Percentiles rank a stretch among this genome's conserved stretches.
These are phyloP conservation scores for Cardinalis cardinalis DNA, from an alignment of 2,113 vertebrate genomes.

Conservation along the genomic window DNA sequence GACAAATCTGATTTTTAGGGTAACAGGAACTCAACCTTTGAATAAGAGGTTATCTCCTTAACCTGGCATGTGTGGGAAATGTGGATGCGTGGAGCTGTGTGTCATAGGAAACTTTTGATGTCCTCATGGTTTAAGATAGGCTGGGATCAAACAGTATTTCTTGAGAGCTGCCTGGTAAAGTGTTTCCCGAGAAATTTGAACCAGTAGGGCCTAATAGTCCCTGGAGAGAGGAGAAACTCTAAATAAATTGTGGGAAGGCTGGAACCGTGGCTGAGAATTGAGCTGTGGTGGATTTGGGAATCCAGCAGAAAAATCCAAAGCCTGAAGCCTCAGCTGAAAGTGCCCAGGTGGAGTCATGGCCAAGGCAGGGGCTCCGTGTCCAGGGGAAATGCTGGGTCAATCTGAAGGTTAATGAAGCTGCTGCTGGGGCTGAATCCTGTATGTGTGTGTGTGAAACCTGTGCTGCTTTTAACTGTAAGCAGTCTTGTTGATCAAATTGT, in stretches of 20 bases:
- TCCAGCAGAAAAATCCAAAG: neutral
- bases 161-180: neutral
- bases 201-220: neutral
- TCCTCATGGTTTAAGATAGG: neutral
- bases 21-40: neutral
- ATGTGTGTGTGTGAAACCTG: neutral
- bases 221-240: neutral
- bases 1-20: neutral
- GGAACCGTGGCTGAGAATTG: neutral
- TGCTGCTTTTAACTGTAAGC: neutral
- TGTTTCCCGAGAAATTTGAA: neutral
- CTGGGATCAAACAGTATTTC: neutral
- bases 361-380: neutral
- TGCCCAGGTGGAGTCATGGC: neutral
- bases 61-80: neutral
- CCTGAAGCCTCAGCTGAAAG: neutral
- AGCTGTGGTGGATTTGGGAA: neutral
- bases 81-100: neutral
- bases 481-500: neutral
- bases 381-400: neutral
- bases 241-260: neutral
- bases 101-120: neutral
- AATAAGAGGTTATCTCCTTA: neutral
- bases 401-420: neutral
- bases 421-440: neutral